phyloP scores from a whole-genome alignment of 2,888 invertebrate species.

The Koerneria pararmatus region DNA sequence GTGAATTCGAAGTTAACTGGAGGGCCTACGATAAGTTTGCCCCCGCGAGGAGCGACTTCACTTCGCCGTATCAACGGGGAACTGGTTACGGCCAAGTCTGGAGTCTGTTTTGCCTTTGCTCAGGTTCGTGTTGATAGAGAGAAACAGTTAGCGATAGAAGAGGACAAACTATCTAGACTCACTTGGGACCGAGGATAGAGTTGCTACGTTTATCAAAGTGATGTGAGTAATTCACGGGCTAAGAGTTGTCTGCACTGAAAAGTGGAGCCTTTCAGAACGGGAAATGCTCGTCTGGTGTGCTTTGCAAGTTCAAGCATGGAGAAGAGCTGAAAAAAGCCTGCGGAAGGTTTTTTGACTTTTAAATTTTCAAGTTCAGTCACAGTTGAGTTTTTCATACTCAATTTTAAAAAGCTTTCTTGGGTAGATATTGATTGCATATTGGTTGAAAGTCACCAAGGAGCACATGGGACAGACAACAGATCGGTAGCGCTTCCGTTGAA shows the following conservation, averaged over 20 bases:
- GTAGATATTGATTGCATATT: no score
- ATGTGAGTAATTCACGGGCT: no score
- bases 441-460: no score
- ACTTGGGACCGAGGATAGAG: neutral
- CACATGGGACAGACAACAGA: no score
- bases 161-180: neutral
- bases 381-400: no score
- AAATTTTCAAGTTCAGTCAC: no score
- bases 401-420: no score
- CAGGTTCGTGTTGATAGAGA: conserved; percentile 8
- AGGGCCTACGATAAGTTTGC: no score
- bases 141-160: neutral
- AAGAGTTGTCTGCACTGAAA: neutral
- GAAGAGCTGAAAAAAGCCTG: conserved; percentile 30
- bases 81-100: conserved; percentile 5
- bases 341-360: no score
- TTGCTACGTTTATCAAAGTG: no score
- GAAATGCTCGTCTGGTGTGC: conserved; percentile 30
- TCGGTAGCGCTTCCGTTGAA: no score
- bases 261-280: neutral
- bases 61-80: conserved; percentile 15
- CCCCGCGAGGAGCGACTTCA: conserved; percentile 13
- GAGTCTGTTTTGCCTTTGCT: conserved; percentile 18
- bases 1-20: no score
- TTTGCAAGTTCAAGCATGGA: conserved; percentile 40